These are phyloP conservation scores for Clarias pachynema DNA, from an alignment of 2,797 vertebrate genomes.

Conservation along the genomic window DNA sequence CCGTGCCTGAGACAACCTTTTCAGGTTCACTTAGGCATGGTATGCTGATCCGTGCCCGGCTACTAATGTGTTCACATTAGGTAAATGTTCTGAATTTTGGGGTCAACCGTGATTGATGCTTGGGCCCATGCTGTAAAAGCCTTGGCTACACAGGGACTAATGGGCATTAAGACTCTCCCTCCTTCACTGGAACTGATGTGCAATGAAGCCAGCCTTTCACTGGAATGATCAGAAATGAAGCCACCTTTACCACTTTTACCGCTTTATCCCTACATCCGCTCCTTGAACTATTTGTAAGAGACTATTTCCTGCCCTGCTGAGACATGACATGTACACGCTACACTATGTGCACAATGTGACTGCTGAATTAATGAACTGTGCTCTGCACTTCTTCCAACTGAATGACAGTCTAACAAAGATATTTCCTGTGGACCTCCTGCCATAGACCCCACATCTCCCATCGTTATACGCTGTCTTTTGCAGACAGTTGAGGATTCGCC, in stretches of 20 bases:
- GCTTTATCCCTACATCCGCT: not conserved
- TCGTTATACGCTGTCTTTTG: not conserved
- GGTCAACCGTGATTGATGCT: too few species aligned
- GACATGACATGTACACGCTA: slow-evolving; percentile 29
- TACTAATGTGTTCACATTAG: too few species aligned
- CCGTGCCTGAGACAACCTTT: too few species aligned
- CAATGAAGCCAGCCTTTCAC: not conserved
- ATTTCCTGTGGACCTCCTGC: slow-evolving; percentile 34
- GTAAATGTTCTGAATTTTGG: too few species aligned
- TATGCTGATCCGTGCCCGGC: too few species aligned
- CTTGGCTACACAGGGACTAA: not conserved
- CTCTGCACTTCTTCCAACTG: not conserved
- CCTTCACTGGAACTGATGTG: not conserved
- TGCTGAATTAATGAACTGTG: slow-evolving; percentile 22
- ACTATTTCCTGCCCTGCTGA: slow-evolving; percentile 27
- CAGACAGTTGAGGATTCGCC: not conserved
- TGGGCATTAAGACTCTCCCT: not conserved
- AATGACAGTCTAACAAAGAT: slow-evolving; percentile 34
- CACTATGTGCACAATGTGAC: slow-evolving; percentile 33
- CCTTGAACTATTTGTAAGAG: not conserved
- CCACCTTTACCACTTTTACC: too few species aligned
- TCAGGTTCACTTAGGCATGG: too few species aligned
- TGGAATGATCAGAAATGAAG: accelerated
- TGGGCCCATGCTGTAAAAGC: too few species aligned
- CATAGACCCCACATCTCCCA: slow-evolving; percentile 17